These are phyloP conservation scores for Dicycla oo DNA, from an alignment of 2,888 invertebrate species.

Conservation along the genomic window DNA sequence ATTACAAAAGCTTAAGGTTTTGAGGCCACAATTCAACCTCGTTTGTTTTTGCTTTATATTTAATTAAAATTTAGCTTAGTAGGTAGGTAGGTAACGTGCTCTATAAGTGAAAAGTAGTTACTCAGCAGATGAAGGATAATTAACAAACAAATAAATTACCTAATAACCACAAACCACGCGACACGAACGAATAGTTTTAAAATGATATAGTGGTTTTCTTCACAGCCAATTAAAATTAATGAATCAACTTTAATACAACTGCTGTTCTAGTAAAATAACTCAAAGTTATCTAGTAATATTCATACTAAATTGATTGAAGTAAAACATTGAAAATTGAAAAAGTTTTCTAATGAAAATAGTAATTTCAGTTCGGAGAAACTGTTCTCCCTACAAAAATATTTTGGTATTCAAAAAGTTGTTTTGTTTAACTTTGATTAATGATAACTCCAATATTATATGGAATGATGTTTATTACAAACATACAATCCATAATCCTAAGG, in stretches of 20 bases:
- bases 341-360: constrained; percentile 59
- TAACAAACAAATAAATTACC: constrained; percentile 10
- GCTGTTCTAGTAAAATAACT: constrained; percentile 12
- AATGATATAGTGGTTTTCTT: constrained; percentile 12
- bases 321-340: constrained; percentile 52
- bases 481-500: constrained; percentile 2
- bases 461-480: background rate
- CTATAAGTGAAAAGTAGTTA: constrained; percentile 7
- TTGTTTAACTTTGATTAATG: constrained; percentile 49
- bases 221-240: constrained; percentile 22
- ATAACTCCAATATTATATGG: background rate
- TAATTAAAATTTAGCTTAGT: background rate
- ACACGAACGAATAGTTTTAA: background rate
- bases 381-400: constrained; percentile 41
- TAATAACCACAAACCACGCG: constrained; percentile 31
- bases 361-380: constrained; percentile 44
- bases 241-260: constrained; percentile 29
- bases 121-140: constrained; percentile 21
- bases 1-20: background rate
- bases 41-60: background rate
- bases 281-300: constrained; percentile 40
- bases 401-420: constrained; percentile 38
- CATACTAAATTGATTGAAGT: constrained; percentile 44
- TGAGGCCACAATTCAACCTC: background rate
- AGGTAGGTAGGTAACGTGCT: background rate